Base-by-base conservation (phyloP, 2,113 vertebrate species). In the Colius striatus region DNA sequence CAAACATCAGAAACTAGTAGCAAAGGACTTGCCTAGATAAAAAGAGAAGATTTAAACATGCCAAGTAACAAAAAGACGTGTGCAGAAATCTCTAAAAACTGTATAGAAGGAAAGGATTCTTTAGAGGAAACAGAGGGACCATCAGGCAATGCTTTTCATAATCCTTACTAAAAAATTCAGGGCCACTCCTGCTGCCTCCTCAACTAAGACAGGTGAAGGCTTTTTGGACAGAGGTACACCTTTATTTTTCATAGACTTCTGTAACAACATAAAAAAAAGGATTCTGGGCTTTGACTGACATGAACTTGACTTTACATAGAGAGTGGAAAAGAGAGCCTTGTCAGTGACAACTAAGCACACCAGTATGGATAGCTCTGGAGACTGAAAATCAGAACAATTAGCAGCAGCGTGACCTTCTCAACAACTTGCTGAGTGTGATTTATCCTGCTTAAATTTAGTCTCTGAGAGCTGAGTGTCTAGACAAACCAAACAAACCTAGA, bases 41-140 rank as follows among this genome's bases (percentile, higher is more conserved):
- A 98, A 97, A 97, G 95, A 98, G 97, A 97, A 96, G 92, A 95
- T 97, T 97, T 97, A 96, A 98, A 98, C 98, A 98, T 98, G 98
- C 98, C 96, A 96, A 95, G 94, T 97, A 97, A 98, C 97, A 97
- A 96, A 97, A 94, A 97, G 96, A 96, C 90, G 22, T 97, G 97
- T 98, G 98, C 98, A 97, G 92, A 97, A 92, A 89, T 95, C 82
- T 91, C 74, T 88, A 87, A 96, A 88, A 95, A 94, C 97, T 98
- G 97, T 98, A 98, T 97, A 97, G 98, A 96, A 98, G 98, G 97
- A 97, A 96, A 93, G 84, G 90, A 81, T 97, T 98, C 96, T 97
- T 89, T 94, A 96, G 95, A 97, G 96, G 95, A 73, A 94, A 94
- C 83, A 92, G 34, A 54, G 89, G 94, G 95, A 97, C 95, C 95